Evolutionary conservation across 2,797 vertebrate species (phyloP).

Genomic region (Oryzias sinensis): DNA sequence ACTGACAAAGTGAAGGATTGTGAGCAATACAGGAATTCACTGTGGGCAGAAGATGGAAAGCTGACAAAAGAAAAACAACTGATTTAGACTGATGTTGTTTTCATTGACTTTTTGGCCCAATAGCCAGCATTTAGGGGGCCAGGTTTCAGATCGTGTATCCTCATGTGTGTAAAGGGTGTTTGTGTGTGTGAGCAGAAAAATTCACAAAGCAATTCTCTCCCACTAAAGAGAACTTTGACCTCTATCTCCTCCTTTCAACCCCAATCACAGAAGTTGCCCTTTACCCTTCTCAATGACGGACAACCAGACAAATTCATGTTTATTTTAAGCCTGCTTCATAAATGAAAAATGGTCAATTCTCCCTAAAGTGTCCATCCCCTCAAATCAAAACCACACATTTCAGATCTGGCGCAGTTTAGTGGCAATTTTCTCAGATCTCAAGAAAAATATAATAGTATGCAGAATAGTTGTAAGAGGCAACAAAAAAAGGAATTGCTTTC

Average conservation of each 20-base stretch:
- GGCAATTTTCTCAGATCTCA: too few relatives aligned
- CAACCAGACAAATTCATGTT: neutral
- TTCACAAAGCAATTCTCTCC: conserved; percentile 61
- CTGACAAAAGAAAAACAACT: conserved; percentile 45
- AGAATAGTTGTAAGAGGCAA: too few relatives aligned
- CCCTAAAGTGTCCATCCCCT: too few relatives aligned
- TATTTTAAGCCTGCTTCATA: conserved; percentile 1
- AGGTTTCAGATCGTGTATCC: conserved; percentile 38
- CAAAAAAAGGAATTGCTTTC: too few relatives aligned
- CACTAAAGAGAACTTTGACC: conserved; percentile 49
- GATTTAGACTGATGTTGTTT: conserved; percentile 56
- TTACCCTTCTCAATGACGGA: conserved; percentile 11
- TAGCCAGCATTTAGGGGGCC: conserved; percentile 57
- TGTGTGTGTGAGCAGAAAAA: conserved; percentile 14
- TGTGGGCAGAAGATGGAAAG: conserved; percentile 19
- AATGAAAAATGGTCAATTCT: too few relatives aligned
- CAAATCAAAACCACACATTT: too few relatives aligned
- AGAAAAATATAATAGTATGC: too few relatives aligned
- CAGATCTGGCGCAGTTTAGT: too few relatives aligned
- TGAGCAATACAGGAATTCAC: conserved; percentile 20
- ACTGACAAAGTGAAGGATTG: conserved; percentile 29
- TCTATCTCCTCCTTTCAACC: conserved; percentile 44
- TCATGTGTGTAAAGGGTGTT: neutral
- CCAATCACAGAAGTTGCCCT: conserved; percentile 49
- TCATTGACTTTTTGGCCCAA: conserved; percentile 43